These are phyloP conservation scores for Bettongia penicillata DNA, from an alignment of 2,113 vertebrate species.

Conservation along the genomic window DNA sequence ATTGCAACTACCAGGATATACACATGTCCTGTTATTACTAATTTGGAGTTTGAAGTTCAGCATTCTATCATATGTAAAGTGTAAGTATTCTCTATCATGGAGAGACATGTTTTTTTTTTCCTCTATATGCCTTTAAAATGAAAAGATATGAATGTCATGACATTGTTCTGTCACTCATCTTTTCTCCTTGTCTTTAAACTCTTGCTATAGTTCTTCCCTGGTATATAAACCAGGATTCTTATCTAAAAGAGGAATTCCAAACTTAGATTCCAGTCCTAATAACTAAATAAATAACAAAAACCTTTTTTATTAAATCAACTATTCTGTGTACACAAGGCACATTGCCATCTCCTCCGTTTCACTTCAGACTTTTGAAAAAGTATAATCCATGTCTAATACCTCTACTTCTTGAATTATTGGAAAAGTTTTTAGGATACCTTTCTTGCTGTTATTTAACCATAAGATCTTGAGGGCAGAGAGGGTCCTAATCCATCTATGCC, in stretches of 20 bases:
- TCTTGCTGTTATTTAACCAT: not conserved
- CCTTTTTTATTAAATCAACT: not conserved
- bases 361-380: not conserved
- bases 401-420: not conserved
- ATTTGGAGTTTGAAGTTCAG: slow-evolving; percentile 98
- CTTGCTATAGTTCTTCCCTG: not conserved
- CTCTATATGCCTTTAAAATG: not conserved
- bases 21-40: slow-evolving; percentile 95
- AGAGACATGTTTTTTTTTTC: not conserved
- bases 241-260: not conserved
- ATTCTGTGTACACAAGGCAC: not conserved
- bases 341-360: not conserved
- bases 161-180: not conserved
- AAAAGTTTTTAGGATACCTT: not conserved
- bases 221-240: not conserved
- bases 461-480: not conserved
- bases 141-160: not conserved
- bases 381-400: not conserved
- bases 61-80: slow-evolving; percentile 98
- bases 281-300: not conserved
- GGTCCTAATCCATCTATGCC: not conserved
- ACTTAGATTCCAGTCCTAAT: not conserved
- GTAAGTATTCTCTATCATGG: slow-evolving; percentile 84
- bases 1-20: slow-evolving; percentile 91
- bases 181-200: not conserved